Evolutionary conservation across 2,888 invertebrate species (phyloP), one percentile per base, ranked within the genome.

Genomic region (Buathra laborator): DNA sequence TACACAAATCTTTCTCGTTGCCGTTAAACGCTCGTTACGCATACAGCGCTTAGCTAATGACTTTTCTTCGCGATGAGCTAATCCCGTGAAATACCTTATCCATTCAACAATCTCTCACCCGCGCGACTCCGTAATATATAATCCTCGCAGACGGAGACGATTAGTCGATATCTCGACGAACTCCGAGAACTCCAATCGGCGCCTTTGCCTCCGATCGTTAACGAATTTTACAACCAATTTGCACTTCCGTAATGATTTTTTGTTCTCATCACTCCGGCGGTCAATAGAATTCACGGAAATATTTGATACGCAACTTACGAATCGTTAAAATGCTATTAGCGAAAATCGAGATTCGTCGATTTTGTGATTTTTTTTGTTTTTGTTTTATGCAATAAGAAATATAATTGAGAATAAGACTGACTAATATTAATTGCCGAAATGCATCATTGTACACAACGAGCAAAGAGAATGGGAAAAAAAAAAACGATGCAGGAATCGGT

Each of bases 1-100:
- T 64, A 37, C 24, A 37, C 3, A 56, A 64, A 16, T 62, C 74
- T 64, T 12, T 16, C 29, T 4, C 29, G 29, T 44, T 12, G 44
- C 66, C 44, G 16, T 81, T 80, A 67, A 66, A 75, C 37, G 53
- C 67, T 81, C 84, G 68, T 84, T 84, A 84, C 77, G 53, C 72
- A 46, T 72, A 32, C 19, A 10, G 14, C 62, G 14, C 62, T 37
- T 46, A 46, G 44, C 44, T 80, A 76, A 83, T 80, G 79, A 80
- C 70, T 71, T 66, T 75, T 37, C 62, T 59, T 44, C 43, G 46
- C 67, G 24, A 32, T 46, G 68, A 71, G 43, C 70, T 56, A 66
- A 75, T 76, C 66, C 79, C 70, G 70, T 43, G 56, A 70, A 75
- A 78, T 77, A 29, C 46, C 53, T 77, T 81, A 84, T 84, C 37